phyloP scores from a whole-genome alignment of 2,797 vertebrate species.

The Macropus fuliginosus region DNA sequence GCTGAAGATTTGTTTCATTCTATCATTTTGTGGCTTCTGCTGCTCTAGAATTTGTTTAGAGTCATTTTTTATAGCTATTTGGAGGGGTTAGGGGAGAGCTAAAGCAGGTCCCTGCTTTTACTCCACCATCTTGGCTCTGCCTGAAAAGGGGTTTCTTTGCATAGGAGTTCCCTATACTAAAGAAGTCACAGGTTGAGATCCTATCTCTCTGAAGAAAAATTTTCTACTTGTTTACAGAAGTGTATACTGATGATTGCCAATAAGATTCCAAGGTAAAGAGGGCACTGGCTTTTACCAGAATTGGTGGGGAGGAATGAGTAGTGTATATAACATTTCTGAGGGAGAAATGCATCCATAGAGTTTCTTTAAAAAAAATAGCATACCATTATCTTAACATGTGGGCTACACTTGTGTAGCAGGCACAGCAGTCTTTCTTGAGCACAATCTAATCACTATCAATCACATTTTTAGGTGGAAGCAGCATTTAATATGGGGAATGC shows the following conservation, averaged over 20 bases:
- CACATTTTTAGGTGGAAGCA: conserved; percentile 80
- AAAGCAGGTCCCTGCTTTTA: too few relatives aligned
- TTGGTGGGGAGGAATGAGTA: not conserved
- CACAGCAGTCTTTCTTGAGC: conserved; percentile 79
- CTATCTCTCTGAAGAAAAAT: not conserved
- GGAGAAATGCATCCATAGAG: not conserved
- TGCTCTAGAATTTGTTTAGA: too few relatives aligned
- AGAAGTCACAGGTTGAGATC: not conserved
- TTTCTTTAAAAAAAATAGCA: not conserved
- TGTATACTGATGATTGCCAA: not conserved
- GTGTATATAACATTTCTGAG: not conserved
- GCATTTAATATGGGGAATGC: conserved; percentile 63
- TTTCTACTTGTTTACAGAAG: not conserved
- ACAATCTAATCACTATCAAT: conserved; percentile 71
- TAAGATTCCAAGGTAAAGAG: not conserved
- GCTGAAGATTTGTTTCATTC: too few relatives aligned
- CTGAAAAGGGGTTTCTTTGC: too few relatives aligned
- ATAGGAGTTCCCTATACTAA: not conserved
- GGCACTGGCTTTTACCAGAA: not conserved
- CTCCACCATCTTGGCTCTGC: too few relatives aligned
- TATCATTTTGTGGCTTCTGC: too few relatives aligned
- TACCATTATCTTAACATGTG: conserved; percentile 81
- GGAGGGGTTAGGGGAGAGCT: too few relatives aligned
- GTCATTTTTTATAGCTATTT: too few relatives aligned
- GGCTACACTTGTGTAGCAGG: conserved; percentile 76